A percentile compares a stretch with the other conserved stretches of the same genome.
phyloP scores from a whole-genome alignment of 2,113 vertebrate genomes.

The Thalassarche chlororhynchos region DNA sequence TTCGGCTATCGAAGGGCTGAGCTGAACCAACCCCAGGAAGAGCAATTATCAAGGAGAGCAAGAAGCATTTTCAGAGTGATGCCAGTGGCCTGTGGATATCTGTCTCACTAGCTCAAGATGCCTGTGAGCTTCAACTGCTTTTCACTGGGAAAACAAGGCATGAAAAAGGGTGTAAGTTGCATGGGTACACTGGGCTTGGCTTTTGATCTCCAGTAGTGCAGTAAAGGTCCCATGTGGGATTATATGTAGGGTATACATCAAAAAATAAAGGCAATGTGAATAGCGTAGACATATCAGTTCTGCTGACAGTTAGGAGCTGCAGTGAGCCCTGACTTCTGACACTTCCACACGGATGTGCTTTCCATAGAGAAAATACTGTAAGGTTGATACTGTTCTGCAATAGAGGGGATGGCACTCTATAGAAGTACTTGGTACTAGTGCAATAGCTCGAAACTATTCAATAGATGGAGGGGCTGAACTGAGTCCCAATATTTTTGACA shows the following conservation, averaged over 20 bases:
- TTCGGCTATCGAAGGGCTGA: neutral
- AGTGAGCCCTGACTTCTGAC: neutral
- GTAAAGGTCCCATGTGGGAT: neutral
- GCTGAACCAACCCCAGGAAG: neutral
- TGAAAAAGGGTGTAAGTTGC: neutral
- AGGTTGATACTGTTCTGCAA: neutral
- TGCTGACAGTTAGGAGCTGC: neutral
- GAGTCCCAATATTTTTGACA: neutral
- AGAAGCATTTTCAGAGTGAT: neutral
- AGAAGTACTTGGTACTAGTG: neutral
- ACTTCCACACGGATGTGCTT: neutral
- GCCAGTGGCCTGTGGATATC: neutral
- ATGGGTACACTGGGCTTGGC: neutral
- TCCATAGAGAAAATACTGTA: accelerated
- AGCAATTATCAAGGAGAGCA: neutral
- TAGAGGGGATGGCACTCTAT: neutral
- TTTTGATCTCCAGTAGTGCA: neutral
- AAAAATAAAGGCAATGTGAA: neutral
- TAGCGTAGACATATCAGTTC: neutral
- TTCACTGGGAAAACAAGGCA: neutral
- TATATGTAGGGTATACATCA: neutral
- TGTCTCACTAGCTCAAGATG: neutral
- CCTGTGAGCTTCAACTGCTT: neutral
- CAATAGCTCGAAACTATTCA: neutral
- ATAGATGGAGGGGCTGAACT: neutral